Evolutionary conservation across 35 echinoderm and acorn worm species (phyloP), one percentile per base, ranked within the genome.

Genomic region (Holothuria glaberrima): DNA sequence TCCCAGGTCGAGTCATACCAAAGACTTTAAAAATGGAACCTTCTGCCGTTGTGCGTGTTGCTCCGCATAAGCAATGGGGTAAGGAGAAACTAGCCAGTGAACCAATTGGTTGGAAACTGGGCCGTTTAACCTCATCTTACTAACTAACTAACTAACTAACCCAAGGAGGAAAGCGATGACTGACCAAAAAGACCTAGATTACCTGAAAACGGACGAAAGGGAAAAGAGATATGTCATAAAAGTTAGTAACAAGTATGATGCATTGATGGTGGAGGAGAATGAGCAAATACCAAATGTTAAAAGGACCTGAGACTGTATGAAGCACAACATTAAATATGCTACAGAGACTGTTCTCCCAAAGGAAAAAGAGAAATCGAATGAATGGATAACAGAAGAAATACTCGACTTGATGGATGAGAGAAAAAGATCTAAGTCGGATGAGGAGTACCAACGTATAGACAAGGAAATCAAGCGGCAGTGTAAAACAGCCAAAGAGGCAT

Each of bases 381-480:
- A 61, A 61, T 61, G 69, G 69, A 72, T 72, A 26, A 72, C 69
- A 14, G 69, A 72, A 30, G 69, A 72, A 72, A 72, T 72, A 72
- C 30, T 72, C 12, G 69, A 30, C 17, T 26, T 30, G 30, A 72
- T 72, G 69, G 69, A 72, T 72, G 69, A 72, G 69, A 30, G 69
- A 30, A 72, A 72, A 30, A 72, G 12, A 30, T 30, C 69, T 14
- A 72, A 72, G 30, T 72, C 69, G 12, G 69, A 30, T 18, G 69
- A 72, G 30, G 30, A 72, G 69, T 72, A 72, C 30, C 17, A 72
- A 26, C 17, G 30, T 30, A 30, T 21, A 72, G 69, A 72, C 69
- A 72, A 72, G 69, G 69, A 22, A 30, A 72, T 72, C 12, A 72
- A 72, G 69, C 17, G 17, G 27, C 12, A 72, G 30, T 72, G 69